Conservation (phyloP, 35 echinoderm and acorn worm genomes). For the Anneissia japonica region DNA sequence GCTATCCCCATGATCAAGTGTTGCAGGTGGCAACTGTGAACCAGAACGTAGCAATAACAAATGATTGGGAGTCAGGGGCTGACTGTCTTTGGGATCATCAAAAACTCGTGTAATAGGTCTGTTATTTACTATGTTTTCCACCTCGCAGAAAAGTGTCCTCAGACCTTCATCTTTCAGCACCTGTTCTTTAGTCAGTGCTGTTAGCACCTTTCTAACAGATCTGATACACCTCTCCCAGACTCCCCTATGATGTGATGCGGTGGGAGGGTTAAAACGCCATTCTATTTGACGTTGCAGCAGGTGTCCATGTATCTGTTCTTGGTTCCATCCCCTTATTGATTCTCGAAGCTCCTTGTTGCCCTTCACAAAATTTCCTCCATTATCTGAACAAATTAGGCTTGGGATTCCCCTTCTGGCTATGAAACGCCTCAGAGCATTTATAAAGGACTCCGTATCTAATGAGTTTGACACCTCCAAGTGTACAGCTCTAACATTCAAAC, state of each 20-base stretch:
- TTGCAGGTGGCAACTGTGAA: not conserved
- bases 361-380: conserved; percentile 51
- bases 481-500: not conserved
- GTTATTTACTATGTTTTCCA: conserved; percentile 45
- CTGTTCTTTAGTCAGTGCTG: conserved; percentile 9
- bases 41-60: conserved; percentile 18
- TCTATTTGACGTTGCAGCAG: not conserved
- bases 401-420: not conserved
- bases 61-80: conserved; percentile 41
- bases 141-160: conserved; percentile 42
- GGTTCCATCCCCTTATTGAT: conserved; percentile 15
- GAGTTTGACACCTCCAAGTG: not conserved
- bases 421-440: not conserved
- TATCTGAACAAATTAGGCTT: conserved; percentile 13
- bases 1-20: not conserved
- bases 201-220: conserved; percentile 5
- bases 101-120: conserved; percentile 41
- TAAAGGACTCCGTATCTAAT: not conserved
- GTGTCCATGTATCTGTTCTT: conserved; percentile 1
- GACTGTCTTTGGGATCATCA: conserved; percentile 40
- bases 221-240: conserved; percentile 31
- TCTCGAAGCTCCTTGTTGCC: conserved; percentile 38
- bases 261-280: conserved; percentile 24
- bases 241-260: conserved; percentile 34
- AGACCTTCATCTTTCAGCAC: conserved; percentile 38